phyloP scores from a whole-genome alignment of 2,113 vertebrate species.

The Esox niger region DNA sequence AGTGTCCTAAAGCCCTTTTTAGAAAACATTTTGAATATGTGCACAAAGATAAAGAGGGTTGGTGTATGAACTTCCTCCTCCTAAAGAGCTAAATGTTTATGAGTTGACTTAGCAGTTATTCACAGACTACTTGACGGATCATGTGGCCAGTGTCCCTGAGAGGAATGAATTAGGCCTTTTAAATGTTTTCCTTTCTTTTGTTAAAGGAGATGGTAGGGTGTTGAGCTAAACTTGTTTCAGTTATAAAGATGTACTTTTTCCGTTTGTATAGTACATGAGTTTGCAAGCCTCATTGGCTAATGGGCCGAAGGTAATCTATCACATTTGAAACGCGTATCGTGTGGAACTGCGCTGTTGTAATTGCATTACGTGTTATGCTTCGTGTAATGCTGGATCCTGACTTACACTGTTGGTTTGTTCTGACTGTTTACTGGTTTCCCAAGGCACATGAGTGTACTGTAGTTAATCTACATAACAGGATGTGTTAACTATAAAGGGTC shows the following conservation, averaged over 20 bases:
- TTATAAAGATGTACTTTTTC: background rate
- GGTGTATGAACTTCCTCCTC: no score
- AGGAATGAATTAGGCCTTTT: background rate
- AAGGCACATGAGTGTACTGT: background rate
- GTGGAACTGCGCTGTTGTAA: background rate
- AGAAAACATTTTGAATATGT: background rate
- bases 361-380: background rate
- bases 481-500: no score
- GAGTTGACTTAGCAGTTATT: no score
- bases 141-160: background rate
- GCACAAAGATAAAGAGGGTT: background rate
- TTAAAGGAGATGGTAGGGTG: background rate
- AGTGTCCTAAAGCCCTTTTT: background rate
- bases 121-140: no score
- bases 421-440: background rate
- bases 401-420: background rate
- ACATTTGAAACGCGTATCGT: background rate
- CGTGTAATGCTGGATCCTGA: background rate
- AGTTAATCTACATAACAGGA: no score
- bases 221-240: background rate
- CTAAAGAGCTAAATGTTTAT: no score
- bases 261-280: background rate
- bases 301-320: background rate
- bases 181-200: background rate
- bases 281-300: background rate